Conservation (phyloP, 1,140 invertebrate species). For the Sinella curviseta region DNA sequence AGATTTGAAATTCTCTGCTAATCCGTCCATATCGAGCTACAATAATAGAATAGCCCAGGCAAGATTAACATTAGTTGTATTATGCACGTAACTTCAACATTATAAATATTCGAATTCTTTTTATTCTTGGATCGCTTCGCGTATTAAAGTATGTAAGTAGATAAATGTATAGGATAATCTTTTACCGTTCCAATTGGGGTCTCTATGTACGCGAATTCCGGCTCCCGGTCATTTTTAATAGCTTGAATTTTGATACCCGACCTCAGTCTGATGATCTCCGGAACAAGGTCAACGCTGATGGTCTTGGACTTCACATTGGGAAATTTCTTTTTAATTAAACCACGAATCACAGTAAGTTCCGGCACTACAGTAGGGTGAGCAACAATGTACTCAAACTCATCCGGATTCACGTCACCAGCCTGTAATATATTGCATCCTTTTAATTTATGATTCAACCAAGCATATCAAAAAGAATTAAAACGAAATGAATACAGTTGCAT, state of each 20-base stretch:
- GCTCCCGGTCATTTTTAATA: slow-evolving; percentile 64
- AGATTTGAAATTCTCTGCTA: slow-evolving; percentile 70
- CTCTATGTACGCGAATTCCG: slow-evolving; percentile 68
- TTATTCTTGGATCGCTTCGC: too few relatives aligned
- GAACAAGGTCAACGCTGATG: slow-evolving; percentile 64
- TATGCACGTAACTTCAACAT: too few relatives aligned
- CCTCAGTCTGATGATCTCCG: slow-evolving; percentile 64
- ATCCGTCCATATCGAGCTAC: slow-evolving; percentile 72
- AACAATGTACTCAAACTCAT: slow-evolving; percentile 72
- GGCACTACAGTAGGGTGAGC: slow-evolving; percentile 75
- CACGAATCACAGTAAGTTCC: slow-evolving; percentile 70
- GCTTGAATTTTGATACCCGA: slow-evolving; percentile 68
- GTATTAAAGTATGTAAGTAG: neutral
- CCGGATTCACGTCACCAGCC: slow-evolving; percentile 66
- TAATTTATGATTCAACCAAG: slow-evolving; percentile 28
- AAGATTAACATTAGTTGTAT: too few relatives aligned
- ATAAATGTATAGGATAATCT: slow-evolving; percentile 32
- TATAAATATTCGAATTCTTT: neutral
- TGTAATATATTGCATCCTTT: slow-evolving; percentile 52
- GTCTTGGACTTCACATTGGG: slow-evolving; percentile 67
- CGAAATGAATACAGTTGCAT: neutral
- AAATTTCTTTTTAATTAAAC: slow-evolving; percentile 73
- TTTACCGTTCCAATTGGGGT: slow-evolving; percentile 68
- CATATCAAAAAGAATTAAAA: neutral
- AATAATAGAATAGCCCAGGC: slow-evolving; percentile 55